phyloP scores from a whole-genome alignment of 64 coral and sea anemone species.

The Platygyra sinensis region DNA sequence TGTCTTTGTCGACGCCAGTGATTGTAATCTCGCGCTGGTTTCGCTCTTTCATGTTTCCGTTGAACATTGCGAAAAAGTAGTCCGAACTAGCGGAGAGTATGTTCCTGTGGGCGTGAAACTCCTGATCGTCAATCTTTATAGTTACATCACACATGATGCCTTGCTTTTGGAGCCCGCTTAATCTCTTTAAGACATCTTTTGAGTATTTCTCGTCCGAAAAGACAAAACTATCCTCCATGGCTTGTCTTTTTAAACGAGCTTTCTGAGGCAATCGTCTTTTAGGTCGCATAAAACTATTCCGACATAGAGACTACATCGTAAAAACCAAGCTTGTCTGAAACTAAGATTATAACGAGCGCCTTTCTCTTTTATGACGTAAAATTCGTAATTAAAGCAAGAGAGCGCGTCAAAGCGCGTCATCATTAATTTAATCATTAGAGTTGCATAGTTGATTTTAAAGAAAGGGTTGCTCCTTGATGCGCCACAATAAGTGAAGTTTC shows the following conservation, averaged over 20 bases:
- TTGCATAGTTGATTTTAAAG: not conserved
- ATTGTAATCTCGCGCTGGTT: constrained; percentile 81
- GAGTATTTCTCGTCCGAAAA: constrained; percentile 95
- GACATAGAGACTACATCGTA: constrained; percentile 1
- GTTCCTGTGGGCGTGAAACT: constrained; percentile 86
- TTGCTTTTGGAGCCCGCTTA: constrained; percentile 84
- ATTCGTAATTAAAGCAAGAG: constrained; percentile 17
- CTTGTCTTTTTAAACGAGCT: constrained; percentile 18
- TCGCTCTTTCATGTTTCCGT: constrained; percentile 95
- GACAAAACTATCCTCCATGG: constrained; percentile 74
- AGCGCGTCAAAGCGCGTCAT: not conserved
- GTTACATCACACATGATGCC: constrained; percentile 96
- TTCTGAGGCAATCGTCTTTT: constrained; percentile 22
- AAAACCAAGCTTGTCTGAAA: not conserved
- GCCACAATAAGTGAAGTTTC: too few species aligned
- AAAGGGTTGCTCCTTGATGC: not conserved
- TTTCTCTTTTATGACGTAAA: constrained; percentile 38
- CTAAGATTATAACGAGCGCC: not conserved
- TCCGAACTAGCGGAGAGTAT: constrained; percentile 96
- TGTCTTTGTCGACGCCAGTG: constrained; percentile 82
- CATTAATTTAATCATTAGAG: not conserved
- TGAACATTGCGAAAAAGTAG: constrained; percentile 99
- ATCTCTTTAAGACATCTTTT: constrained; percentile 76
- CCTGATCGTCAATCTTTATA: constrained; percentile 83
- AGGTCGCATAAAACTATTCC: constrained; percentile 17